Base-by-base conservation (phyloP, 2,888 invertebrate genomes). In the Drosophila nigricruria region DNA sequence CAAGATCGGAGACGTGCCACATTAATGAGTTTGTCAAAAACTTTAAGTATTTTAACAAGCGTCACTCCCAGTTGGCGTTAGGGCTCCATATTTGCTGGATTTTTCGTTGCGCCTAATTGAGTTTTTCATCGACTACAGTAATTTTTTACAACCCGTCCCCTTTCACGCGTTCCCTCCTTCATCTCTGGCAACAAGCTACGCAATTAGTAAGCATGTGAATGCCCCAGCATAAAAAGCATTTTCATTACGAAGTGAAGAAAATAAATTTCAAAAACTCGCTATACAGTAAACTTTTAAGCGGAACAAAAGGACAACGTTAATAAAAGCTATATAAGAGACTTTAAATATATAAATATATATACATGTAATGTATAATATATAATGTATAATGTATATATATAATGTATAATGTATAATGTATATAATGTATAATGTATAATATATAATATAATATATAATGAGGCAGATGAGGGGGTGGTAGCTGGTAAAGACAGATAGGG, bases 51-150 rank as follows among this genome's bases (percentile, higher is more conserved):
- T 79, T 78, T 70, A 67, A 77, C 70, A 77, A 70, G 77, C 66
- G 23, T 58, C 45, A 53, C 53, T 36, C 9, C 18, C 57, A 61
- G 38, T 23, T 40, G 20, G 9, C 23, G 18, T 32, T n/a, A 45
- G 36, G 27, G 23, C 10, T 30, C 5, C 27, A 27, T 23, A 30
- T 20, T 32, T 49, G 27, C 47, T 49, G 30, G 10, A 34, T 59
- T 58, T 58, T 43, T 58, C 52, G 25, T 45, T 73, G 72, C 83
- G 84, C 79, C 84, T 88, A 84, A 84, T 84, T 84, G 81, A 86
- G 88, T 84, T 84, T 88, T 84, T 53, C 53, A 53, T 72, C 58
- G 66, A 42, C 58, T 43, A 54, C 20, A 34, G 40, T 54, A 42
- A 52, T 50, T 67, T 52, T n/a, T n/a, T n/a, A n/a, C n/a, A n/a